Base-by-base conservation (phyloP, 2,113 vertebrate genomes). In the Thunnus thynnus region DNA sequence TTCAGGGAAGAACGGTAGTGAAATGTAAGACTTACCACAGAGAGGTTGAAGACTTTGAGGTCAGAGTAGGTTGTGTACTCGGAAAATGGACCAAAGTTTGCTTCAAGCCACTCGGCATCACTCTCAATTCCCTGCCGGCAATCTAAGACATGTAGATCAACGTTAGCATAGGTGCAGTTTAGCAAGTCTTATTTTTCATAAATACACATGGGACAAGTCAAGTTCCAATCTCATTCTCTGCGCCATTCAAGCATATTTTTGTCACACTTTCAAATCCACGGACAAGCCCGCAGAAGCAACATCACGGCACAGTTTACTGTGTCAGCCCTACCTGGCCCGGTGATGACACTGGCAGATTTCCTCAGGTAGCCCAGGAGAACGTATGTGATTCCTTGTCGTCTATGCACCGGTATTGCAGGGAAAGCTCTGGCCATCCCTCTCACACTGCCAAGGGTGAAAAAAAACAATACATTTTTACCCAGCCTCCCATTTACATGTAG, bases 71-170 rank as follows among this genome's bases (percentile, higher is more conserved):
- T 22, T 47, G 32, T 1, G 13, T 70, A 50, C 11, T 11, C 5
- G 18, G 54, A 20, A 51, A 80, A 89, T 14, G 63, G 76, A 30
- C 84, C 88, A 60, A 87, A 12, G 64, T 89, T 85, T 61, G 18
- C 8, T 14, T 32, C 30, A 46, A 87, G 13, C 78, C 75, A 84
- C 6, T 79, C 14, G 4, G 17, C 20, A 20, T 84, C 77, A 27
- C 8, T 72, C 20, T 56, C 2, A 14, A 44, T 72, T 14, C 9
- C 41, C 14, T 17, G 12, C 8, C 57, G 86, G 25, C 84, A 89
- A 71, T 0, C 84, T 84, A 20, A 60, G 6, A 13, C 1, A 50
- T 8, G 4, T 4, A 56, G 3, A 13, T 3, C 3, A 1, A n/a
- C 0, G 18, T 80, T 22, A 57, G 25, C 44, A 12, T 13, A 5